Evolutionary conservation across 2,888 invertebrate species (phyloP), one percentile per base, ranked within the genome.

Genomic region (Chrysomela aeneicollis): DNA sequence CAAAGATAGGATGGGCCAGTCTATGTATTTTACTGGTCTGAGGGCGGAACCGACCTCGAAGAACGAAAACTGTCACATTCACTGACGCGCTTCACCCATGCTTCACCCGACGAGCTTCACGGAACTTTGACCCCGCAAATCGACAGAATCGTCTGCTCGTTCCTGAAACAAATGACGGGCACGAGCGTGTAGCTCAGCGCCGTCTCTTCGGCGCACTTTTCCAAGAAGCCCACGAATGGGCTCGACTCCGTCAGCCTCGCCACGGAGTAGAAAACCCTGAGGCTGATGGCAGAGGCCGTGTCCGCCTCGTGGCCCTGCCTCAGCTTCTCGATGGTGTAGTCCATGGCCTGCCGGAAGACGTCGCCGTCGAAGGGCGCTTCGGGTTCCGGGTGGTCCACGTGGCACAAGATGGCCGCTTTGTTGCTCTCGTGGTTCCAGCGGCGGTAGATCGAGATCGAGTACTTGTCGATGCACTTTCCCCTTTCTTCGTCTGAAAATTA

Each of bases 381-480:
- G 2, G 46, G 47, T 21, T 71, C 70, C 32, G 82, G 81, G 58
- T 84, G 77, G 70, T 83, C 84, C 35, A 94, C 88, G 77, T 92
- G 91, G 80, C 94, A 94, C 15, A 94, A 92, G 74, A 94, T 90
- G 1, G 93, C 92, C 1, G 93, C 91, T 64, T 94, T 91, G 68
- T 92, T 92, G 80, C 93, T 93, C 79, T 94, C 94, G 77, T 93
- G 93, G 82, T 94, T 94, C 92, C 94, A 94, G 66, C 94, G 87
- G 71, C 94, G 87, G 57, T 92, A 90, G 73, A 94, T 91, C 10
- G 92, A 92, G 64, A 94, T 92, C 75, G 92, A 92, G 77, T 91
- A 92, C 74, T 91, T 90, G 61, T 91, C 90, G 8, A 94, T 86
- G 71, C 92, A 92, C 80, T 92, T 93, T n/a, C 94, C 94, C 52